phyloP scores from a whole-genome alignment of 1,140 invertebrate genomes.

The Ceratina australensis region DNA sequence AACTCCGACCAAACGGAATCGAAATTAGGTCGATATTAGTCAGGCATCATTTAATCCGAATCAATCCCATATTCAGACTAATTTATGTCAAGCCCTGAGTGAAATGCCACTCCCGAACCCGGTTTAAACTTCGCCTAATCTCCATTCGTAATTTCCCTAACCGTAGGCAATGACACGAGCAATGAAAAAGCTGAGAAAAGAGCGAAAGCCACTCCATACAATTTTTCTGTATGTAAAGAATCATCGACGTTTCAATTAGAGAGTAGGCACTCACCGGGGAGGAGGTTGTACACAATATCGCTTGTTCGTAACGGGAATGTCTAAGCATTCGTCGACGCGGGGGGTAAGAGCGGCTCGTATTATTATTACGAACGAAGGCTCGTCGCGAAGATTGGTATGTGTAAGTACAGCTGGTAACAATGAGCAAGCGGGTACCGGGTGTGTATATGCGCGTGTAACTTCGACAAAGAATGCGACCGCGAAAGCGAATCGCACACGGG shows the following conservation, averaged over 20 bases:
- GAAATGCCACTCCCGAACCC: not conserved
- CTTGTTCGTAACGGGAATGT: not conserved
- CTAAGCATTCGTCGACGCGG: not conserved
- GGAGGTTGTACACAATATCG: not conserved
- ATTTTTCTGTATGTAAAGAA: not conserved
- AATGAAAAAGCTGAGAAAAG: not conserved
- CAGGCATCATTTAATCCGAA: not conserved
- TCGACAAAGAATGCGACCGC: constrained; percentile 50
- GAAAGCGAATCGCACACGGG: constrained; percentile 53
- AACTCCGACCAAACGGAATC: not conserved
- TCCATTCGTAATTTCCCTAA: too few species aligned
- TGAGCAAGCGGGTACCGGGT: not conserved
- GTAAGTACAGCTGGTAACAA: too few species aligned
- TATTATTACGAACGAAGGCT: constrained; percentile 30
- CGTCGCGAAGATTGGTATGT: not conserved
- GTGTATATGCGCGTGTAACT: constrained; percentile 29
- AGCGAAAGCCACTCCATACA: not conserved
- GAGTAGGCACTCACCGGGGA: not conserved
- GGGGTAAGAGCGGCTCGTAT: constrained; percentile 11
- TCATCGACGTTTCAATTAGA: constrained; percentile 19
- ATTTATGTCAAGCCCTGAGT: not conserved
- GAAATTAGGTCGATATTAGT: constrained; percentile 1
- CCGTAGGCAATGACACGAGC: not conserved
- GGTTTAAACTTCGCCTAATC: not conserved
- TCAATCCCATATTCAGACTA: not conserved